Conservation (phyloP, 2,797 vertebrate species). For the Melanotaenia pygmaea region DNA sequence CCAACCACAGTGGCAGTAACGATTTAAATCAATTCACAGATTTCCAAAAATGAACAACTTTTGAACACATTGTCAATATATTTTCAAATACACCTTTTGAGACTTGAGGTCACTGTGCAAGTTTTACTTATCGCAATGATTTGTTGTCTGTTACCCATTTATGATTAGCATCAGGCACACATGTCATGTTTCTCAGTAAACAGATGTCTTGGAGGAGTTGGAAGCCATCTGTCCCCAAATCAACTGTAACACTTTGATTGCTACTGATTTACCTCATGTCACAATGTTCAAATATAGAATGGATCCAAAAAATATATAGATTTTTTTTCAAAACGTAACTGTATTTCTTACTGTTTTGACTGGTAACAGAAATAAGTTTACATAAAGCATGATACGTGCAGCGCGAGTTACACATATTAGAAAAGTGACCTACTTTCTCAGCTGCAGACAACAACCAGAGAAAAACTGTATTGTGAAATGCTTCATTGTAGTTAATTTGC, state of each 20-base stretch:
- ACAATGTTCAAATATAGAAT: background rate
- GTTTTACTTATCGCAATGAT: background rate
- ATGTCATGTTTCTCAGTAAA: conserved; percentile 39
- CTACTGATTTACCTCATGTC: conserved; percentile 24
- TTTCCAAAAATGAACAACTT: background rate
- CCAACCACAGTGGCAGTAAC: background rate
- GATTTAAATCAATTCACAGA: background rate
- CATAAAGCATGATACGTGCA: background rate
- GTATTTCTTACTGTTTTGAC: background rate
- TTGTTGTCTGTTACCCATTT: conserved; percentile 21
- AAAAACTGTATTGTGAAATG: background rate
- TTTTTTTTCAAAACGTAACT: background rate
- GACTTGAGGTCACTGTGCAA: background rate
- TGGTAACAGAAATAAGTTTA: background rate
- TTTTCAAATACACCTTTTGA: background rate
- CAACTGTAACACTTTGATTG: conserved; percentile 37
- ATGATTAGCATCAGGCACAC: conserved; percentile 29
- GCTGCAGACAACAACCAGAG: background rate
- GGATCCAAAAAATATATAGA: background rate
- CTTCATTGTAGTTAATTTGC: background rate
- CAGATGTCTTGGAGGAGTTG: conserved; percentile 69
- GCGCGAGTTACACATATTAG: too few species aligned
- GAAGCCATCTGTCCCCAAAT: conserved; percentile 57
- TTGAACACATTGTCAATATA: background rate
- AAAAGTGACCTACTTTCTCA: background rate